A percentile compares a stretch with the other conserved stretches of the same genome.
phyloP scores from a whole-genome alignment of 2,797 vertebrate species.

The Loriculus beryllinus region DNA sequence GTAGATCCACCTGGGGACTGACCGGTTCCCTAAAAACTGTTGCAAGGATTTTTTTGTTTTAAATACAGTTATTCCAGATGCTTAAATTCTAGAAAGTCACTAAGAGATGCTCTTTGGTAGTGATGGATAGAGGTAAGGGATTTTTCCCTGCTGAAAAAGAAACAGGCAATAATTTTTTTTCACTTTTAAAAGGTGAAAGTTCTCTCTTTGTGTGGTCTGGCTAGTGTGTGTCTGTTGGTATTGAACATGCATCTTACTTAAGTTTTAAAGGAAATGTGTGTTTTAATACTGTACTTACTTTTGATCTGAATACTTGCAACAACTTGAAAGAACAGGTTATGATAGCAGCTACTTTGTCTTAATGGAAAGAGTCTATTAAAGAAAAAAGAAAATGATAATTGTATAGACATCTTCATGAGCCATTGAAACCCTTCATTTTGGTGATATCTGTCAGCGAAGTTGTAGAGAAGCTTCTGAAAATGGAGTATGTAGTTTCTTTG shows the following conservation, averaged over 20 bases:
- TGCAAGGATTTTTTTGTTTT: neutral
- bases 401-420: neutral
- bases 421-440: neutral
- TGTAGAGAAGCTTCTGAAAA: neutral
- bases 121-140: neutral
- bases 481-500: neutral
- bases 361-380: neutral
- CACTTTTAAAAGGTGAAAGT: neutral
- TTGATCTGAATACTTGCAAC: neutral
- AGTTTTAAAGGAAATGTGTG: neutral
- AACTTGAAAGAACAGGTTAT: neutral
- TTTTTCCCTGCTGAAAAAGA: neutral
- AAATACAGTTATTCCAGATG: neutral
- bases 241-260: neutral
- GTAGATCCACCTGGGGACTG: neutral
- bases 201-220: neutral
- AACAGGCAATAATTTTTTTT: neutral
- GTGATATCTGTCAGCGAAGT: neutral
- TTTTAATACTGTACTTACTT: neutral
- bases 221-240: neutral
- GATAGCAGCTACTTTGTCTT: neutral
- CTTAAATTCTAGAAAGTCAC: neutral
- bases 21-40: neutral
- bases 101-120: neutral
- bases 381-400: neutral